phyloP scores from a whole-genome alignment of 2,113 vertebrate genomes.

The Menura novaehollandiae region DNA sequence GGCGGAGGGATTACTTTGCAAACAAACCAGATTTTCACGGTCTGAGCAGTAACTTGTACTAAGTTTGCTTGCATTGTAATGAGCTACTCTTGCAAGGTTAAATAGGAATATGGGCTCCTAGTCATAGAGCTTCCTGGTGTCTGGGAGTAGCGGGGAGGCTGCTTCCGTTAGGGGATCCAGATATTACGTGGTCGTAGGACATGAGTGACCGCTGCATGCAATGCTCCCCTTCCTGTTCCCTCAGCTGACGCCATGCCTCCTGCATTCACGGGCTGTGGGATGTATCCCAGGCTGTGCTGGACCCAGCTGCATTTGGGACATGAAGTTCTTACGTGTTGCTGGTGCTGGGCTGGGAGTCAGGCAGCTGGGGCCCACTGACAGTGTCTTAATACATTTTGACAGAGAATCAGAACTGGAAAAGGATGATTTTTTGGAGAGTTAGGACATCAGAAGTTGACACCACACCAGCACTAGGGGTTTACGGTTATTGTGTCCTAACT shows the following conservation, averaged over 20 bases:
- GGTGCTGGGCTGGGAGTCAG: background rate
- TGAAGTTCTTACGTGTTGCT: rapidly evolving
- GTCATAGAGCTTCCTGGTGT: background rate
- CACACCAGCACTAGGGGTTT: background rate
- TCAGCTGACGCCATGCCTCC: background rate
- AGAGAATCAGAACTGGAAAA: background rate
- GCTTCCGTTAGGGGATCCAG: background rate
- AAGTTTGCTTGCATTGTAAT: rapidly evolving
- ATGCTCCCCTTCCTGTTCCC: background rate
- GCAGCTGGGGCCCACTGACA: background rate
- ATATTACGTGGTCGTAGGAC: background rate
- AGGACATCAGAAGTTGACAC: background rate
- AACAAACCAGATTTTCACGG: background rate
- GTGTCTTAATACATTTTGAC: background rate
- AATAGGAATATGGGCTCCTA: background rate
- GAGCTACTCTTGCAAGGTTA: background rate
- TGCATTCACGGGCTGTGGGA: background rate
- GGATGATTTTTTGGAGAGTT: background rate
- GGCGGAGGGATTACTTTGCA: background rate
- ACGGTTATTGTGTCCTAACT: background rate
- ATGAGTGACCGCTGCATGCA: rapidly evolving
- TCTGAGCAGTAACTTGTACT: background rate
- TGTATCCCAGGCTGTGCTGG: rapidly evolving
- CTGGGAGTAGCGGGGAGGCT: background rate
- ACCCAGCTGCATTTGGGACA: background rate